These are phyloP conservation scores for Drosophila picticornis DNA, from an alignment of 2,888 invertebrate species.

Conservation along the genomic window DNA sequence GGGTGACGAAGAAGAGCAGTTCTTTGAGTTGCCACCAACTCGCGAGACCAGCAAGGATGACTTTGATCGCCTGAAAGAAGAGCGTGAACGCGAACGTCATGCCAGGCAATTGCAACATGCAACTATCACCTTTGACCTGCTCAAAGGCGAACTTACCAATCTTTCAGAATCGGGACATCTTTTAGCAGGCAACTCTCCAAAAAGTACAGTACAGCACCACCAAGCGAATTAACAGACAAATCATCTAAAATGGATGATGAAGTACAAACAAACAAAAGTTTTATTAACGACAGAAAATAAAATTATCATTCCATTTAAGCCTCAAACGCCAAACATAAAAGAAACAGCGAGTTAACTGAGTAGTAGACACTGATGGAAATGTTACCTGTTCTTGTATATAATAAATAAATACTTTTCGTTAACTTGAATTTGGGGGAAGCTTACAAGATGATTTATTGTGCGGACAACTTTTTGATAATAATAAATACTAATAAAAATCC, in stretches of 20 bases:
- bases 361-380: not conserved
- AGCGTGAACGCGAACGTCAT: conserved; percentile 88
- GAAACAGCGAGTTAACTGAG: not conserved
- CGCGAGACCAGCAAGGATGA: conserved; percentile 86
- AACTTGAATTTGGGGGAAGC: not conserved
- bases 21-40: not conserved
- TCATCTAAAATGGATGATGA: not conserved
- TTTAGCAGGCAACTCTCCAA: not conserved
- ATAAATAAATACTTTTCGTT: not conserved
- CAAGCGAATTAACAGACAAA: not conserved
- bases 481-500: too few relatives aligned
- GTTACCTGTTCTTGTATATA: not conserved
- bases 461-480: not conserved
- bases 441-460: not conserved
- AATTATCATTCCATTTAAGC: not conserved
- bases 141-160: conserved; percentile 53
- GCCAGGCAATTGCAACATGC: conserved; percentile 86
- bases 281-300: not conserved
- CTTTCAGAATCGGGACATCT: not conserved
- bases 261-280: conserved; percentile 32
- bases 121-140: conserved; percentile 60
- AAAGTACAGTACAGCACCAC: not conserved
- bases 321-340: not conserved
- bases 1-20: conserved; percentile 17
- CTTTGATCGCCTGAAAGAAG: conserved; percentile 88